Evolutionary conservation across 2,888 invertebrate genomes (phyloP).

Genomic region (Laothoe populi): DNA sequence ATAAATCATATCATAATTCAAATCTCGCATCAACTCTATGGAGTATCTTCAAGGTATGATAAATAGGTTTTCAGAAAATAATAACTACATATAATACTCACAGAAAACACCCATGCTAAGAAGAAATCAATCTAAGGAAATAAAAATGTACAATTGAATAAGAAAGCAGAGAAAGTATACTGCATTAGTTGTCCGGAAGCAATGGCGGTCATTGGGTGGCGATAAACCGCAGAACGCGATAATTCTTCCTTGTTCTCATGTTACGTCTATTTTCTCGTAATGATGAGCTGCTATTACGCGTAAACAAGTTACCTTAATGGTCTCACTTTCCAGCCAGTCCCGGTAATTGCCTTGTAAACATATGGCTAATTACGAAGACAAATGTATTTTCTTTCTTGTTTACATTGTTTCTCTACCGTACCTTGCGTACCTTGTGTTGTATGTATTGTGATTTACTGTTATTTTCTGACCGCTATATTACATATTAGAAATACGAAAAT

Average conservation of each 20-base stretch:
- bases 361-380: slow-evolving; percentile 16
- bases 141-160: slow-evolving; percentile 10
- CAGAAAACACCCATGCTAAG: too few relatives aligned
- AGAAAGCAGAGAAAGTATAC: slow-evolving; percentile 15
- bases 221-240: slow-evolving; percentile 44
- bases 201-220: slow-evolving; percentile 38
- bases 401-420: not conserved
- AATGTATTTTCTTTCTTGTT: slow-evolving; percentile 12
- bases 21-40: too few relatives aligned
- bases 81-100: too few relatives aligned
- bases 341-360: slow-evolving; percentile 12
- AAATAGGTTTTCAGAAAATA: too few relatives aligned
- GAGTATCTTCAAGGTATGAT: too few relatives aligned
- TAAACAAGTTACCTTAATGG: slow-evolving; percentile 31
- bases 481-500: too few relatives aligned
- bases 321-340: slow-evolving; percentile 27
- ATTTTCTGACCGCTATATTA: too few relatives aligned
- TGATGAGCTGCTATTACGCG: slow-evolving; percentile 49
- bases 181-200: slow-evolving; percentile 37
- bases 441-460: not conserved
- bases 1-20: too few relatives aligned
- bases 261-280: slow-evolving; percentile 49
- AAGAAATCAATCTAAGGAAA: slow-evolving; percentile 34
- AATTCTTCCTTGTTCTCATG: slow-evolving; percentile 61
- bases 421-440: not conserved